phyloP scores from a whole-genome alignment of 1,140 invertebrate species.

The Whitmania pigra region DNA sequence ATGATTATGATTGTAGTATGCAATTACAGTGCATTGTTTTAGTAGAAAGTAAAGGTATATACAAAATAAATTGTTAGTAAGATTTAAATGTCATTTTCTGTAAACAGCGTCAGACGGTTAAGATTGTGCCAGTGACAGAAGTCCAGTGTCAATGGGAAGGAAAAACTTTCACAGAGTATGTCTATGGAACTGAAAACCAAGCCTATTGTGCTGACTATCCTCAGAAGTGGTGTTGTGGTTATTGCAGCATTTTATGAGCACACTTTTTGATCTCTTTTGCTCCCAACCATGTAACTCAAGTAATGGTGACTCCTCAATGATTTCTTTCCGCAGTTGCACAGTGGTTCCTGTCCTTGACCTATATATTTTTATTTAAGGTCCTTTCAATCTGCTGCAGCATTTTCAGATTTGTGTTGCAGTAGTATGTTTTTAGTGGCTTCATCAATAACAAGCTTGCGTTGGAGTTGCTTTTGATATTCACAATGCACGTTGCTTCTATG shows the following conservation, averaged over 20 bases:
- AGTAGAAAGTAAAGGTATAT: neutral
- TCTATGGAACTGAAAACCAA: constrained; percentile 34
- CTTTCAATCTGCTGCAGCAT: no score
- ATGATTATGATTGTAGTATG: neutral
- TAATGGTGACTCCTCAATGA: no score
- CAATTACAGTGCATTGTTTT: neutral
- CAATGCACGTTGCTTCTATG: no score
- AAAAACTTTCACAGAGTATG: constrained; percentile 29
- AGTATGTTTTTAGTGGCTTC: no score
- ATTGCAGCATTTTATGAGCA: constrained; percentile 27
- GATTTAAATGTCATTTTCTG: neutral
- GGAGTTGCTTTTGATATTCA: no score
- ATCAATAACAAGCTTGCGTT: no score
- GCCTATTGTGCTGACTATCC: constrained; percentile 37
- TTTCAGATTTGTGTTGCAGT: no score
- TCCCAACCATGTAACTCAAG: no score
- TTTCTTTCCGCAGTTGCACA: no score
- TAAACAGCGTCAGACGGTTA: constrained; percentile 16
- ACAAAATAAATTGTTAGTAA: neutral
- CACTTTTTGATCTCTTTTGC: no score
- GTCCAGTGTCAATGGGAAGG: constrained; percentile 33
- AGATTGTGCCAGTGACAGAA: constrained; percentile 33
- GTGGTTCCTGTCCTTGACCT: no score
- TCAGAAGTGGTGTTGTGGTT: constrained; percentile 38
- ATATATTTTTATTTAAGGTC: no score